These are phyloP conservation scores for Cercocebus atys DNA, from an alignment of 2,113 vertebrate genomes.

Conservation along the genomic window DNA sequence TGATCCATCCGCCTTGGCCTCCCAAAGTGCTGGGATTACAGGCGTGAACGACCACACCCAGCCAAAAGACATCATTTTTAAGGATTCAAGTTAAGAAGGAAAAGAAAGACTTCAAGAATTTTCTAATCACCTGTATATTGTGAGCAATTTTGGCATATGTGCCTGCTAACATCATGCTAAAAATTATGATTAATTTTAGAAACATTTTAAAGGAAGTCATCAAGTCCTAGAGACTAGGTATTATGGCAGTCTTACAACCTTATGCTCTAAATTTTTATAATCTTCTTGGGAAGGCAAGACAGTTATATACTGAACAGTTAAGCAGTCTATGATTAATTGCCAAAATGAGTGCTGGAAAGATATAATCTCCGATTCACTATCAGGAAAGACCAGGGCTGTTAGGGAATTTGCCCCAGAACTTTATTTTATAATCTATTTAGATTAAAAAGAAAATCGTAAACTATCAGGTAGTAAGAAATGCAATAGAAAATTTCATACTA, in stretches of 20 bases:
- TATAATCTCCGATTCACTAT: background rate
- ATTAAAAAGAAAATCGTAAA: background rate
- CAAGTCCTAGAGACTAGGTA: background rate
- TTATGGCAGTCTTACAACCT: background rate
- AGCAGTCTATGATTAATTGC: background rate
- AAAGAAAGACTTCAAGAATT: conserved; percentile 18
- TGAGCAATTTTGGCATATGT: background rate
- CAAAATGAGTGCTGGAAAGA: conserved; percentile 4
- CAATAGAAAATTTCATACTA: background rate
- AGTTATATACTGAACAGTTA: background rate
- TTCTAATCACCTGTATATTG: background rate
- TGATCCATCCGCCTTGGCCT: too few relatives aligned
- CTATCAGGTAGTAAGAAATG: background rate
- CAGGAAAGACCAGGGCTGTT: background rate
- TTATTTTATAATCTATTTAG: background rate
- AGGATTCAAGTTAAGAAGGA: background rate
- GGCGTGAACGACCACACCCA: too few relatives aligned
- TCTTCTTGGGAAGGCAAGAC: background rate
- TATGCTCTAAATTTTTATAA: background rate
- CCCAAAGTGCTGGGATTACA: too few relatives aligned
- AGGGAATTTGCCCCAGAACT: background rate
- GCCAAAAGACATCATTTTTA: background rate
- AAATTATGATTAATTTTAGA: conserved; percentile 30
- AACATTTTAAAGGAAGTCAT: background rate
- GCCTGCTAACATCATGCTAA: background rate